Conservation (phyloP, 2,113 vertebrate genomes). For the Garra rufa region DNA sequence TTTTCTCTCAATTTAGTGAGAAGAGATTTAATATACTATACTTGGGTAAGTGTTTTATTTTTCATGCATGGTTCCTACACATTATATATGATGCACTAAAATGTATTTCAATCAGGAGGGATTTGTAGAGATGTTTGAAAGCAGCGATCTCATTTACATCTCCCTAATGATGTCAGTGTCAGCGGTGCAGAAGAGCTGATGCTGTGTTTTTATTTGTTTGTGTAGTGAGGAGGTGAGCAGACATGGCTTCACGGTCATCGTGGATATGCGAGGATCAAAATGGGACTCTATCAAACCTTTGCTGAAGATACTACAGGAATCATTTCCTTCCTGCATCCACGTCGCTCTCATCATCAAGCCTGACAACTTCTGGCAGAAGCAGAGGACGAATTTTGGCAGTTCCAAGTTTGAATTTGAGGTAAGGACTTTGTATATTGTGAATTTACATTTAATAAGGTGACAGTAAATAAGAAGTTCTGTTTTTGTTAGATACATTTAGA, state of each 20-base stretch:
- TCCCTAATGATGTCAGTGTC: background rate
- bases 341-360: slow-evolving; percentile 85
- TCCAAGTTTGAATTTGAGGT: slow-evolving; percentile 99
- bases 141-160: background rate
- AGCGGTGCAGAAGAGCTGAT: background rate
- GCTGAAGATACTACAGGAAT: slow-evolving; percentile 97
- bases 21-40: background rate
- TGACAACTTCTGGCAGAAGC: slow-evolving; percentile 80
- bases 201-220: slow-evolving; percentile 42
- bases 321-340: slow-evolving; percentile 96
- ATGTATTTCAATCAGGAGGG: background rate
- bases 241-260: slow-evolving; percentile 97
- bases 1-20: background rate
- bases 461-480: background rate
- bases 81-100: background rate
- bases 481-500: no score
- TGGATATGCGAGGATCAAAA: slow-evolving; percentile 99
- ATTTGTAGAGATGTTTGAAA: background rate
- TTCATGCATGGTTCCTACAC: background rate
- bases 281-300: slow-evolving; percentile 99
- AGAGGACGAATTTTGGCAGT: slow-evolving; percentile 98
- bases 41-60: slow-evolving; percentile 21
- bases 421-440: slow-evolving; percentile 27
- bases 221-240: slow-evolving; percentile 94
- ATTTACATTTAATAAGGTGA: background rate